These are phyloP conservation scores for Netelia virgata DNA, from an alignment of 2,888 invertebrate species.

Conservation along the genomic window DNA sequence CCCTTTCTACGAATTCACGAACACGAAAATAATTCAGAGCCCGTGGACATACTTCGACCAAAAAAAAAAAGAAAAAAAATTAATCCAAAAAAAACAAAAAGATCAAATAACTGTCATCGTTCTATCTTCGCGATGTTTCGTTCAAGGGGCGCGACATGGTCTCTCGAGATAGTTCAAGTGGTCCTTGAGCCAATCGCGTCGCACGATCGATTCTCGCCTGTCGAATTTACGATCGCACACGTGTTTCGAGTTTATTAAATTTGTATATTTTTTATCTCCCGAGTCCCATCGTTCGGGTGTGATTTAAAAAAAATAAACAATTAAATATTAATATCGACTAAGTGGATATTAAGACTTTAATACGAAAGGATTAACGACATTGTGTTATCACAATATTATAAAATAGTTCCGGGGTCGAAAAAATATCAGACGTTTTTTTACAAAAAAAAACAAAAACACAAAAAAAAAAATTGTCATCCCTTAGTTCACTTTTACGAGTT, in stretches of 20 bases:
- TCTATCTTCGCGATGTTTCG: constrained; percentile 39
- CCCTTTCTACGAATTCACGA: constrained; percentile 30
- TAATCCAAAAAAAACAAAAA: no score
- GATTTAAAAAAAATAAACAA: no score
- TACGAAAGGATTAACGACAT: no score
- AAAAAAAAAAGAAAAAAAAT: constrained; percentile 8
- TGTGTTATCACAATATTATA: no score
- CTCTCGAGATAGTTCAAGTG: constrained; percentile 65
- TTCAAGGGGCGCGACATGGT: constrained; percentile 58
- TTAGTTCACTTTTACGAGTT: no score
- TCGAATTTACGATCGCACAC: constrained; percentile 51
- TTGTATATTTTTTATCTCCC: neutral
- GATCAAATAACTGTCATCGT: neutral
- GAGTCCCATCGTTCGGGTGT: no score
- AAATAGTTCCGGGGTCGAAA: no score
- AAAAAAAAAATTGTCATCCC: no score
- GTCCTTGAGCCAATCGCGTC: constrained; percentile 67
- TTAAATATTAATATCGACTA: no score
- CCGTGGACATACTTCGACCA: constrained; percentile 41
- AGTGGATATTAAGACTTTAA: no score
- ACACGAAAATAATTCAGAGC: constrained; percentile 40
- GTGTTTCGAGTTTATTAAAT: neutral
- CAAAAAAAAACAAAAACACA: no score
- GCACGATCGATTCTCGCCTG: constrained; percentile 45
- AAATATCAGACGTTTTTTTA: no score